A percentile compares a stretch with the other conserved stretches of the same genome.
phyloP scores from a whole-genome alignment of 92 coral and sea anemone genomes.

The Virgularia gustaviana region DNA sequence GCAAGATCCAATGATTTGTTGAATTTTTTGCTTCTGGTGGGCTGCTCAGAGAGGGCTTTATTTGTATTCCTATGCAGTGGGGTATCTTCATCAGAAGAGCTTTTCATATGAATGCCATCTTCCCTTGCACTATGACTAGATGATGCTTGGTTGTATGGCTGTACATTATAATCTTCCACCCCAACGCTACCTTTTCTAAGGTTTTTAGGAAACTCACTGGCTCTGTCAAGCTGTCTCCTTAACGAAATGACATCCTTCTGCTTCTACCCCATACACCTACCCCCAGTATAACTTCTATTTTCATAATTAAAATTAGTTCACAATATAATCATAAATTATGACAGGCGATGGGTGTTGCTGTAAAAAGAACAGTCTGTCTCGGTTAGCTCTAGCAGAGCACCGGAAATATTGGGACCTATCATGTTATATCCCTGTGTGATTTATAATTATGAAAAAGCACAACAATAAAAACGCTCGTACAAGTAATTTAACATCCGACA shows the following conservation, averaged over 20 bases:
- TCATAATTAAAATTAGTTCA: conserved; percentile 41
- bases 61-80: conserved; percentile 2
- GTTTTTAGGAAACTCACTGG: conserved; percentile 41
- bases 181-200: conserved; percentile 34
- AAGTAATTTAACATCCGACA: too few relatives aligned
- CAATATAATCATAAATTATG: too few relatives aligned
- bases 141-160: conserved; percentile 31
- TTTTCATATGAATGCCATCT: conserved; percentile 5
- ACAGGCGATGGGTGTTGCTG: too few relatives aligned
- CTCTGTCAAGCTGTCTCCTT: conserved; percentile 53
- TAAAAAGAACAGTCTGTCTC: too few relatives aligned
- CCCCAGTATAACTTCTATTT: conserved; percentile 56
- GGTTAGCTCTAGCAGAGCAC: too few relatives aligned
- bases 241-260: conserved; percentile 40
- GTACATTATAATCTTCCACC: conserved; percentile 28
- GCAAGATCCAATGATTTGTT: conserved; percentile 46
- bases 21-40: conserved; percentile 38
- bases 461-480: too few relatives aligned
- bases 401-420: too few relatives aligned
- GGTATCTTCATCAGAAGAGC: conserved; percentile 37
- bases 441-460: too few relatives aligned
- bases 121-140: conserved; percentile 53
- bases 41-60: conserved; percentile 22
- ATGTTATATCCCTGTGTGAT: too few relatives aligned
- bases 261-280: conserved; percentile 44